Evolutionary conservation across 2,113 vertebrate genomes (phyloP).

Genomic region (Larimichthys polyactis): DNA sequence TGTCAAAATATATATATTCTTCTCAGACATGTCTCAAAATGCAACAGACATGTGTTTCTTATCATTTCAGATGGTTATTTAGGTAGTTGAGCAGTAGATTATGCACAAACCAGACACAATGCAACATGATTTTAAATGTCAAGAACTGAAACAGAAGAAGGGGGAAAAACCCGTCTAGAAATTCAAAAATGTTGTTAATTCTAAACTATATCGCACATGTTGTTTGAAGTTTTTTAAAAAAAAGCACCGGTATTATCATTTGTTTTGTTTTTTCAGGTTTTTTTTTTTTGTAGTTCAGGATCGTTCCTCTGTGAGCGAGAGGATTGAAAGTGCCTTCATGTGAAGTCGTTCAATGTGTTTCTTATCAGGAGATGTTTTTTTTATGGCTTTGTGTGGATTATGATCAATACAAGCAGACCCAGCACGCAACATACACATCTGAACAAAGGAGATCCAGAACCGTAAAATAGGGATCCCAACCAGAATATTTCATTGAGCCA

Average conservation of each 20-base stretch:
- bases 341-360: constrained; percentile 45
- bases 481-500: background rate
- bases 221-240: background rate
- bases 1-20: background rate
- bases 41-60: constrained; percentile 2
- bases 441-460: constrained; percentile 8
- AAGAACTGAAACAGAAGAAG: constrained; percentile 53
- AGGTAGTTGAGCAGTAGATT: constrained; percentile 19
- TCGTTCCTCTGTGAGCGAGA: constrained; percentile 9
- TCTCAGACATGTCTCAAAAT: constrained; percentile 2
- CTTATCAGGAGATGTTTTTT: constrained; percentile 30
- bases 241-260: background rate
- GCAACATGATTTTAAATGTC: background rate
- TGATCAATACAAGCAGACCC: constrained; percentile 28
- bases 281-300: background rate
- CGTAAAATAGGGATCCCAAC: background rate
- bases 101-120: constrained; percentile 27
- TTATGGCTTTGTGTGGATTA: constrained; percentile 29
- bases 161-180: constrained; percentile 24
- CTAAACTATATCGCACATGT: background rate
- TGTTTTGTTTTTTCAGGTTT: background rate
- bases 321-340: constrained; percentile 2
- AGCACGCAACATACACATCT: constrained; percentile 27
- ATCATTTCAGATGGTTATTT: constrained; percentile 35
- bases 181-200: constrained; percentile 37